phyloP scores from a whole-genome alignment of 2,113 vertebrate species.

The Bufo gargarizans region DNA sequence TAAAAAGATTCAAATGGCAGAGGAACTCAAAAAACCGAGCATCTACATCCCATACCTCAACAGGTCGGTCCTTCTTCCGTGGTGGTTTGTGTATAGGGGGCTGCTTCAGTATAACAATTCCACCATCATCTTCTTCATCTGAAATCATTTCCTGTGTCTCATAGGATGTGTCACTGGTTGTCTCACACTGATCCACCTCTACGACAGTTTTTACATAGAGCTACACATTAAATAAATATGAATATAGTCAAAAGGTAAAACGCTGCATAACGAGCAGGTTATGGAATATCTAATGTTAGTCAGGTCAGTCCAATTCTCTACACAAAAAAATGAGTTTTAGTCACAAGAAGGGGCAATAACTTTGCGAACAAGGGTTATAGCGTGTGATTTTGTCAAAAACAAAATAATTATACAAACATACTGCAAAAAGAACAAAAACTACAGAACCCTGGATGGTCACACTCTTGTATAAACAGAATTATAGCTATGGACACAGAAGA shows the following conservation, averaged over 20 bases:
- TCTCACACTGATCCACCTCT: conserved; percentile 72
- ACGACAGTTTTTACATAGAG: conserved; percentile 71
- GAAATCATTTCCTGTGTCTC: conserved; percentile 73
- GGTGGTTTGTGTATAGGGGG: conserved; percentile 67
- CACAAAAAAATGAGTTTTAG: not conserved
- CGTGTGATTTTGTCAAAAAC: not conserved
- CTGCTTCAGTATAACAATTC: conserved; percentile 65
- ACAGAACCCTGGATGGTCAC: no score
- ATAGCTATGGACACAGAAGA: no score
- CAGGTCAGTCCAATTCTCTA: not conserved
- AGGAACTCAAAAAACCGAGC: not conserved
- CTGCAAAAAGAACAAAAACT: no score
- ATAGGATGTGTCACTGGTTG: conserved; percentile 67
- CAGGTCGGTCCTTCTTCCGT: conserved; percentile 68
- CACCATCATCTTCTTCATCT: conserved; percentile 72
- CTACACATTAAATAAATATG: conserved; percentile 69
- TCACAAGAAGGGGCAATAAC: not conserved
- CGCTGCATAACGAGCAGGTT: not conserved
- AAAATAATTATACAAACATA: no score
- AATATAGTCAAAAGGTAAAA: not conserved
- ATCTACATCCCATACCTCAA: conserved; percentile 73
- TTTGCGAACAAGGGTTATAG: not conserved
- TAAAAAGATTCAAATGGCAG: not conserved
- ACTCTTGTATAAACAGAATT: no score
- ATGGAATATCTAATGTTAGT: conserved; percentile 10